phyloP scores from a whole-genome alignment of 2,888 invertebrate species.

The Apodemia zela region DNA sequence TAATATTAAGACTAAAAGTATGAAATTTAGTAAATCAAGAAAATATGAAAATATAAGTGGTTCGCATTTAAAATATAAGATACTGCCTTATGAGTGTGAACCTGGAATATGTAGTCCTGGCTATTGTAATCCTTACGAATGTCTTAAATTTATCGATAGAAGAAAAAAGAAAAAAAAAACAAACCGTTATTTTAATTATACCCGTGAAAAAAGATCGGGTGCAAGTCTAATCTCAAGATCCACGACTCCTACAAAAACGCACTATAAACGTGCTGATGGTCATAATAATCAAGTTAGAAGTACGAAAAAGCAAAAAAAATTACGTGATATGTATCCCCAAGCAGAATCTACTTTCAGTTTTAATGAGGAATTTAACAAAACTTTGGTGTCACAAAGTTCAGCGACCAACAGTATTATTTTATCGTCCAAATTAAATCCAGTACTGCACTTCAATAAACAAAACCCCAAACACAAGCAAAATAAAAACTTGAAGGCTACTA shows the following conservation, averaged over 20 bases:
- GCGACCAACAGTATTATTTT: too few species aligned
- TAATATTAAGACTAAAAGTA: neutral
- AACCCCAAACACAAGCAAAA: too few species aligned
- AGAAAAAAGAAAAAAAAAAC: neutral
- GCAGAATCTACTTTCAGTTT: too few species aligned
- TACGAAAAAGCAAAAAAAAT: too few species aligned
- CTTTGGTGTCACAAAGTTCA: too few species aligned
- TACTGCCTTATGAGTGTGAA: constrained; percentile 41
- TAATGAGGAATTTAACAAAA: too few species aligned
- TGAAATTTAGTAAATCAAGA: neutral
- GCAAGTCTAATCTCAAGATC: neutral
- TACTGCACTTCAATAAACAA: too few species aligned
- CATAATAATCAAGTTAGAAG: too few species aligned
- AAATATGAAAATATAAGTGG: neutral
- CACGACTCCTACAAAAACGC: neutral
- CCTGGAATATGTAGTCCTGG: constrained; percentile 40
- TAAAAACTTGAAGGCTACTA: too few species aligned
- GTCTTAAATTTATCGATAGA: neutral
- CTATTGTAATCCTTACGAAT: constrained; percentile 39
- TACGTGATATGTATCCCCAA: too few species aligned
- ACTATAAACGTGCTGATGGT: too few species aligned
- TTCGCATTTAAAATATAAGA: constrained; percentile 22
- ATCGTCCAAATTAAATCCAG: too few species aligned
- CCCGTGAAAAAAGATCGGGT: neutral
- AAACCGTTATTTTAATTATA: neutral